A percentile compares a stretch with the other conserved stretches of the same genome.
phyloP scores from a whole-genome alignment of 2,113 vertebrate species.

The Rhinogobius similis region DNA sequence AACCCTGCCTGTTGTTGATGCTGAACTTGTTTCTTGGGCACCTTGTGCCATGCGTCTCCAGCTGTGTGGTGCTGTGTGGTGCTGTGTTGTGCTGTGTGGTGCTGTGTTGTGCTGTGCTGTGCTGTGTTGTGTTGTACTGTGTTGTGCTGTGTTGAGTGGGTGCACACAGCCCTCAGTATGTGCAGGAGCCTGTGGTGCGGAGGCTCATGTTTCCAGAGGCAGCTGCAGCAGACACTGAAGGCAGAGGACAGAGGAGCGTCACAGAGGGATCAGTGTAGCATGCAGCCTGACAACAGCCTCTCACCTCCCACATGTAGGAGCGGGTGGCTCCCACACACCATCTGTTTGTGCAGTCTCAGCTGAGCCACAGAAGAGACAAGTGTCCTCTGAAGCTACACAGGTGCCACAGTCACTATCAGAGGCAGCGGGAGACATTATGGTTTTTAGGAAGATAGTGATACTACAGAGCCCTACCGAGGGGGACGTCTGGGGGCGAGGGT shows the following conservation, averaged over 20 bases:
- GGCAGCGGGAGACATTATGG: slow-evolving; percentile 57
- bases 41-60: background rate
- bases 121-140: slow-evolving; percentile 1
- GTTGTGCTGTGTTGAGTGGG: background rate
- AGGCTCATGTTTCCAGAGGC: slow-evolving; percentile 53
- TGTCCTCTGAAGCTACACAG: slow-evolving; percentile 33
- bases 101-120: too few species aligned
- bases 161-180: slow-evolving; percentile 39
- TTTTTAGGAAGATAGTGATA: slow-evolving; percentile 19
- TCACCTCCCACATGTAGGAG: slow-evolving; percentile 69
- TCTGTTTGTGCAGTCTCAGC: slow-evolving; percentile 74
- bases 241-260: slow-evolving; percentile 55
- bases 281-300: slow-evolving; percentile 66
- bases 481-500: background rate
- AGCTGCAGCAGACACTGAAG: slow-evolving; percentile 37
- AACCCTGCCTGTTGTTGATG: background rate
- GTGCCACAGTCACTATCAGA: slow-evolving; percentile 41
- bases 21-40: background rate
- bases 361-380: slow-evolving; percentile 49
- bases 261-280: slow-evolving; percentile 51
- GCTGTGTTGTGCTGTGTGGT: background rate
- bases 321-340: slow-evolving; percentile 61
- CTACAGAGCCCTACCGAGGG: too few species aligned
- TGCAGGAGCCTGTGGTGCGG: slow-evolving; percentile 42
- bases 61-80: background rate